phyloP scores from a whole-genome alignment of 2,888 invertebrate genomes.

The Latheticus oryzae region DNA sequence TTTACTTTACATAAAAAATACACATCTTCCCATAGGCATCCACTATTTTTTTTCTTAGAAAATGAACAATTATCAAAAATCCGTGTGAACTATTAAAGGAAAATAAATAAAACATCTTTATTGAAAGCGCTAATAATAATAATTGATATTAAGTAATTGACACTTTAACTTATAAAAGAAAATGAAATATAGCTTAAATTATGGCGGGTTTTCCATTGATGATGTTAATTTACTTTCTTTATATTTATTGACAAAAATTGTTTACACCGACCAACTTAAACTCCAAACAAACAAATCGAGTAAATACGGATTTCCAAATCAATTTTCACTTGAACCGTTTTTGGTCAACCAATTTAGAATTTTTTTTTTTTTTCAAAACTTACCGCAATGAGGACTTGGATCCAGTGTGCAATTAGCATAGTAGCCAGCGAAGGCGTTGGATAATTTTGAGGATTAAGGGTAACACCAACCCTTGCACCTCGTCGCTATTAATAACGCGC shows the following conservation, averaged over 20 bases:
- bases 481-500: conserved; percentile 47
- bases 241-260: conserved; percentile 21
- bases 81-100: conserved; percentile 26
- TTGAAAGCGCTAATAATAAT: conserved; percentile 32
- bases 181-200: conserved; percentile 24
- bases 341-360: conserved; percentile 2
- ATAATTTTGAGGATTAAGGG: conserved; percentile 66
- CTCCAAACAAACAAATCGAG: conserved; percentile 15
- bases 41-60: conserved; percentile 3
- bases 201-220: conserved; percentile 37
- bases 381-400: conserved; percentile 82
- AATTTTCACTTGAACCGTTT: conserved; percentile 3
- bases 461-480: conserved; percentile 58
- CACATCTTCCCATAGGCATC: conserved; percentile 20
- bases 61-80: conserved; percentile 11
- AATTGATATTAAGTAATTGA: conserved; percentile 39
- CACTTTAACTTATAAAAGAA: conserved; percentile 30
- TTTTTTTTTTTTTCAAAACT: no score
- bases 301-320: conserved; percentile 11
- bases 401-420: conserved; percentile 82
- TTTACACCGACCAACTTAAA: conserved; percentile 6
- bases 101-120: conserved; percentile 25
- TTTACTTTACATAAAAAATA: conserved; percentile 11
- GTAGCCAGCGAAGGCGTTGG: conserved; percentile 75
- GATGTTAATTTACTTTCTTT: conserved; percentile 26